Conservation (phyloP, 1,140 invertebrate genomes). For the Macrosteles quadrilineatus region DNA sequence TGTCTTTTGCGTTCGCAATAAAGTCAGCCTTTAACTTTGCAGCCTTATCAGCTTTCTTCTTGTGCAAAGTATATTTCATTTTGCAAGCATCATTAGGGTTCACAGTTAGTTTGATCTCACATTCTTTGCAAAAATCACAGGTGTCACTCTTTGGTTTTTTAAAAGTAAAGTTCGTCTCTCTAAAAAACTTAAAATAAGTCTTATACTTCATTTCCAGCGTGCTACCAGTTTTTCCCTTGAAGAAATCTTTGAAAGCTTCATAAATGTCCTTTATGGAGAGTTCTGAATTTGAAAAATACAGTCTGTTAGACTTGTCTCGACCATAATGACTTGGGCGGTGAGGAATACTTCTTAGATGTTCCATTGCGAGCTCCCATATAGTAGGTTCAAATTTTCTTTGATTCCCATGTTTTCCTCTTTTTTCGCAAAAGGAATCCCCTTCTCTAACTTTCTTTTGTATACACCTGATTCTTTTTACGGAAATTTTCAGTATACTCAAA, state of each 20-base stretch:
- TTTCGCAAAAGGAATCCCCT: background rate
- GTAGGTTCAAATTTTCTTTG: background rate
- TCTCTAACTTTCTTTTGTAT: slow-evolving; percentile 10
- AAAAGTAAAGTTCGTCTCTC: slow-evolving; percentile 26
- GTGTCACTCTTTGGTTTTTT: slow-evolving; percentile 26
- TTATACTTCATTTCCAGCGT: slow-evolving; percentile 15
- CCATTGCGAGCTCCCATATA: slow-evolving; percentile 25
- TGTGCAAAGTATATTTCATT: background rate
- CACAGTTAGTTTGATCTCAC: background rate
- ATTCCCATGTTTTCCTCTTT: slow-evolving; percentile 1
- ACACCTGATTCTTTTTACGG: background rate
- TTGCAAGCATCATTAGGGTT: background rate
- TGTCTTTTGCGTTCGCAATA: slow-evolving; percentile 4
- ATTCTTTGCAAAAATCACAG: slow-evolving; percentile 28
- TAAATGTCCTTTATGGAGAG: background rate
- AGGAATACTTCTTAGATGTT: slow-evolving; percentile 15
- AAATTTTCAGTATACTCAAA: background rate
- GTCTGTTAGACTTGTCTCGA: slow-evolving; percentile 14
- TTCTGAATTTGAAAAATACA: slow-evolving; percentile 13
- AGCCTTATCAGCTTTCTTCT: background rate
- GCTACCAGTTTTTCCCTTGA: background rate
- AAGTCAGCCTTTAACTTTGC: slow-evolving; percentile 4
- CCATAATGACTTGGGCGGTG: slow-evolving; percentile 9
- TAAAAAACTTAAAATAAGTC: slow-evolving; percentile 19
- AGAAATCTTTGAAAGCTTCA: background rate